Evolutionary conservation across 2,113 vertebrate species (phyloP).

Genomic region (Mesocricetus auratus): DNA sequence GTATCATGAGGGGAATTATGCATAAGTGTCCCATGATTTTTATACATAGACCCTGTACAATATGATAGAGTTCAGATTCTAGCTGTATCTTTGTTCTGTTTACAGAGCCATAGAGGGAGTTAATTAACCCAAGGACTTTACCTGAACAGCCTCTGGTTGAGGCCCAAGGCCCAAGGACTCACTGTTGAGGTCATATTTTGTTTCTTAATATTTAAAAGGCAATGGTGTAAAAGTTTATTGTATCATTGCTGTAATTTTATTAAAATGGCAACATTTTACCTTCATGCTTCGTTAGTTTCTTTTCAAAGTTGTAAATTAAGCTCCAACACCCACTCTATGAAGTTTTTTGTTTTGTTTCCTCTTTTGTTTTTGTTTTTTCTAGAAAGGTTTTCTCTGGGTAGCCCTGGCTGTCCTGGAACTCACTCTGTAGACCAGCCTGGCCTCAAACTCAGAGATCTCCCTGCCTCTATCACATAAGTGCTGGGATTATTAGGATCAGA

Average conservation of each 20-base stretch:
- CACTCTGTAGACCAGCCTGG: no score
- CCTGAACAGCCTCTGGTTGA: neutral
- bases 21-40: constrained; percentile 53
- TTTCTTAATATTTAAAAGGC: constrained; percentile 42
- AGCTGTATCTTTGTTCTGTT: constrained; percentile 44
- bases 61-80: neutral
- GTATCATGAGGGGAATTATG: constrained; percentile 19
- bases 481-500: neutral
- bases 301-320: constrained; percentile 48
- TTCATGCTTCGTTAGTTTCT: neutral
- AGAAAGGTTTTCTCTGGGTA: neutral
- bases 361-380: neutral
- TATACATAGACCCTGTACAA: neutral
- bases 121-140: constrained; percentile 54
- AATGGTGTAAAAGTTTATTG: constrained; percentile 7
- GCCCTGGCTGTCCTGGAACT: neutral
- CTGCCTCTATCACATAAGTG: neutral
- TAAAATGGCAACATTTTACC: constrained; percentile 1
- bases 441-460: neutral
- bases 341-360: neutral
- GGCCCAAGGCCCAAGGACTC: neutral
- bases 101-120: constrained; percentile 10
- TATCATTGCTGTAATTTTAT: constrained; percentile 40
- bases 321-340: neutral
- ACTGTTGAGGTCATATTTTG: constrained; percentile 4